Base-by-base conservation (phyloP, 2,888 invertebrate genomes). In the Tipula confusa region DNA sequence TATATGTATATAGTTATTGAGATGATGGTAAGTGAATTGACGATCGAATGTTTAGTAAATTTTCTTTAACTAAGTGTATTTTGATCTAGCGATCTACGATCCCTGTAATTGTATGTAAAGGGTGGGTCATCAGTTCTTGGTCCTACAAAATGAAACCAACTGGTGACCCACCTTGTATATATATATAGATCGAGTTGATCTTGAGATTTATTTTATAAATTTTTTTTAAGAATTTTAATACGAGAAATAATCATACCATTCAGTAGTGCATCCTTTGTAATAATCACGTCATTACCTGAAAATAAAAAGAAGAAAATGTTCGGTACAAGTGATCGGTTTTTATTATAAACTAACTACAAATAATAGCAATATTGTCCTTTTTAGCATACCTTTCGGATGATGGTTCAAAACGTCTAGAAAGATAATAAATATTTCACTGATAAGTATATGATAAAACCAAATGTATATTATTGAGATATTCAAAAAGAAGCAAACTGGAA, bases 211-310 rank as follows among this genome's bases (percentile, higher is more conserved):
- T n/a, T 43, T 43, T n/a, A 7, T 31, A n/a, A n/a, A 3, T n/a
- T 43, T n/a, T 43, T n/a, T n/a, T 43, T 33, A 33, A 33, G 11
- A 33, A 13, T 24, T 64, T 64, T 64, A 64, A 64, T 24, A 64
- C 24, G 24, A 24, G 64, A 24, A 64, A 64, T 64, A 64, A 64
- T 24, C 64, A 24, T 64, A 64, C 64, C 64, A 24, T 64, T 64
- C 24, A 64, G 64, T 24, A 64, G 64, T 64, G 64, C 64, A 24
- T 64, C 64, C 64, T 64, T 64, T 7, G 64, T 64, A 64, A 64
- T 64, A 64, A 64, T 64, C 64, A 64, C 64, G 64, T 64, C 64
- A 64, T 64, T 64, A 64, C 64, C 64, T 64, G 64, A 64, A 64
- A 64, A 64, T 64, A 64, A 18, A 64, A 64, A 64, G 2, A 64